Conservation (phyloP, 2,113 vertebrate genomes). For the Podilymbus podiceps region DNA sequence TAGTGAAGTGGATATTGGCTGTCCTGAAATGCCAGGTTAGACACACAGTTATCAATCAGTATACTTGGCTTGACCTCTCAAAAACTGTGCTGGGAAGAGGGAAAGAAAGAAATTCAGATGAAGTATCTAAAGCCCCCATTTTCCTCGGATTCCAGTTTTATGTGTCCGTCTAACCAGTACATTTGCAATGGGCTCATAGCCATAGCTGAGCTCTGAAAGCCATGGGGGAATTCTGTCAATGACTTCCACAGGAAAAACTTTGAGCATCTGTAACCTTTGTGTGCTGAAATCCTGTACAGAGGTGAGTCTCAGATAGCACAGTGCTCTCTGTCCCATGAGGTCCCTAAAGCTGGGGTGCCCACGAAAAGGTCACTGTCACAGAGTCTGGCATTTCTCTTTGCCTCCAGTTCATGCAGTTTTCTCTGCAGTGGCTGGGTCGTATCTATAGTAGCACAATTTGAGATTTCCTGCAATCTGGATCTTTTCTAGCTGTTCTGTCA, state of each 20-base stretch:
- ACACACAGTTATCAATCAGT: neutral
- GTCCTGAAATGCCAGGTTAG: neutral
- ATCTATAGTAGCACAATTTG: neutral
- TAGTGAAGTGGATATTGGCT: constrained; percentile 44
- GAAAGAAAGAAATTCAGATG: constrained; percentile 11
- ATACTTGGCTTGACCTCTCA: constrained; percentile 37
- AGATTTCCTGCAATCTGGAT: neutral
- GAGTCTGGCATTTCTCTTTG: neutral
- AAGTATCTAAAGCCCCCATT: neutral
- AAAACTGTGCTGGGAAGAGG: constrained; percentile 22
- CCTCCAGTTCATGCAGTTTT: neutral
- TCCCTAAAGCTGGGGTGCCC: neutral
- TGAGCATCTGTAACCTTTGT: neutral
- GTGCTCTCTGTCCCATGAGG: neutral
- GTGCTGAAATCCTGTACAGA: neutral
- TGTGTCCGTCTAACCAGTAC: neutral
- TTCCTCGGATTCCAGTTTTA: neutral
- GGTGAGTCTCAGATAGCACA: neutral
- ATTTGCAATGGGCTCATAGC: neutral
- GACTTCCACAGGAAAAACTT: neutral
- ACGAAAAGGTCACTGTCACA: neutral
- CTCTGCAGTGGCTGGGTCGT: neutral
- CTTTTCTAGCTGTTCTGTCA: neutral
- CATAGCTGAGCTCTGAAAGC: neutral
- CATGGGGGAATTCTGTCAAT: neutral